phyloP scores from a whole-genome alignment of 2,113 vertebrate genomes.

The Planiliza haematocheilus region DNA sequence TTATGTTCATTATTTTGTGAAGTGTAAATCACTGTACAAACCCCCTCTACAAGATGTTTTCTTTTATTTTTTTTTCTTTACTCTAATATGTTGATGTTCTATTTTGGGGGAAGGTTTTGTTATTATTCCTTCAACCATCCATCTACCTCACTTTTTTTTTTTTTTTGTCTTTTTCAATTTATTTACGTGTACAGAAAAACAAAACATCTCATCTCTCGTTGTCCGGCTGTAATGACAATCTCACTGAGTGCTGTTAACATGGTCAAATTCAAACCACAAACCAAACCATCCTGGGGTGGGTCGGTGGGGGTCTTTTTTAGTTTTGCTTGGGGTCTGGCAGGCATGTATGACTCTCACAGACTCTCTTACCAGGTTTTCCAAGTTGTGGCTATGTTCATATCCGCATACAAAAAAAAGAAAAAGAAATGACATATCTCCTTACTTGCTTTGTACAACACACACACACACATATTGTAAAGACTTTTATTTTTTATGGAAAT shows the following conservation, averaged over 20 bases:
- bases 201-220: constrained; percentile 58
- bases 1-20: constrained; percentile 66
- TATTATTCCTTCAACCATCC: constrained; percentile 77
- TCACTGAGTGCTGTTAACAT: constrained; percentile 60
- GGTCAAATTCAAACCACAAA: constrained; percentile 73
- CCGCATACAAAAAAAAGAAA: too few species aligned
- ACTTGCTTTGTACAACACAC: not conserved
- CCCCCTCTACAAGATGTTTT: constrained; percentile 31
- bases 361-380: too few species aligned
- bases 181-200: constrained; percentile 71
- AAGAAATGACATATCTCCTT: not conserved
- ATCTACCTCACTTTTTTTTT: constrained; percentile 83
- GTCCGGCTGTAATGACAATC: constrained; percentile 52
- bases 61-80: constrained; percentile 42
- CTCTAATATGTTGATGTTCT: constrained; percentile 54
- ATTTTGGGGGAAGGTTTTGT: constrained; percentile 52
- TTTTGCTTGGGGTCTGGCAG: not conserved
- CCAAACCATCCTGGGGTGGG: constrained; percentile 48
- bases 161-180: constrained; percentile 57
- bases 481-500: not conserved
- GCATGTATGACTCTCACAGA: too few species aligned
- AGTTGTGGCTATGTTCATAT: not conserved
- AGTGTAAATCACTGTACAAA: constrained; percentile 82
- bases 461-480: not conserved
- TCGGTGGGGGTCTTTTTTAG: not conserved